phyloP scores from a whole-genome alignment of 2,888 invertebrate species.

The Chydorus sphaericus region DNA sequence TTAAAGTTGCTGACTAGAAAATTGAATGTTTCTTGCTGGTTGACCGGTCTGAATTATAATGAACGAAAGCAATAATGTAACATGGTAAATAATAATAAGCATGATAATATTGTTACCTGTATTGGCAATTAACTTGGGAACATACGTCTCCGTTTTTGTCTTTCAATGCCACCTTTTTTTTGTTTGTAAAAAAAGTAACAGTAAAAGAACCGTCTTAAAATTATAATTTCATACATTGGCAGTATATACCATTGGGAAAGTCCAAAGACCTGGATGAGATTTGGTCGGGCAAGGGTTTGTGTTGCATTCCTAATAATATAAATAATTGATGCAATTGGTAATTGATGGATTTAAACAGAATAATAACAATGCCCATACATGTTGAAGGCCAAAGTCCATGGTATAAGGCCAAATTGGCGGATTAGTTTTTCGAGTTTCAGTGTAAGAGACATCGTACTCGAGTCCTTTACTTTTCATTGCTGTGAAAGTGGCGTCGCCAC shows the following conservation, averaged over 20 bases:
- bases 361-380: not conserved
- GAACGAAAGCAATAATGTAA: not conserved
- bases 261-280: too few relatives aligned
- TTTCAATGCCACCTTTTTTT: too few relatives aligned
- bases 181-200: too few relatives aligned
- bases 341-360: not conserved
- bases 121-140: too few relatives aligned
- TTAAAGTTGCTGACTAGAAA: conserved; percentile 48
- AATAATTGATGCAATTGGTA: not conserved
- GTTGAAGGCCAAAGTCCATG: not conserved
- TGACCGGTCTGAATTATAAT: conserved; percentile 28
- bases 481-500: not conserved
- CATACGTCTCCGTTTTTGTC: too few relatives aligned
- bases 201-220: too few relatives aligned
- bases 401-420: conserved; percentile 7
- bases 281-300: too few relatives aligned
- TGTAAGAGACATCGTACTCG: not conserved
- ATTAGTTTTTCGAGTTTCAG: not conserved
- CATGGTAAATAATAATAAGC: too few relatives aligned
- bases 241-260: too few relatives aligned
- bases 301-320: not conserved
- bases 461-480: not conserved
- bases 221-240: too few relatives aligned
- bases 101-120: too few relatives aligned
- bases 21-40: conserved; percentile 36